Evolutionary conservation across 2,113 vertebrate genomes (phyloP), one percentile per base, ranked within the genome.

Genomic region (Anas platyrhynchos): DNA sequence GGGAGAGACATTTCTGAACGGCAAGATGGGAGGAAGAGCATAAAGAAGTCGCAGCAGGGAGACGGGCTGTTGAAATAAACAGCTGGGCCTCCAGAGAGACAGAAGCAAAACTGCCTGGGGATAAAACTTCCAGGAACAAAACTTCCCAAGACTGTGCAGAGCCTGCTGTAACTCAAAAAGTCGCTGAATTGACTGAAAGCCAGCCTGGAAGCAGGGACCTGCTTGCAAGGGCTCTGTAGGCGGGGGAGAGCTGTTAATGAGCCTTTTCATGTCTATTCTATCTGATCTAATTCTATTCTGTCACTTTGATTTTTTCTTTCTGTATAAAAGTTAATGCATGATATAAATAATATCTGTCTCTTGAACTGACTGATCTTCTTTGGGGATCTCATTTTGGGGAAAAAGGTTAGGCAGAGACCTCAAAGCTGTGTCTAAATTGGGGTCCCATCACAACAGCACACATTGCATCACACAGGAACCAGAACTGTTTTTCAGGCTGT

Each of bases 271-370:
- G 95, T 96, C 94, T 92, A 2, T 89, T 75, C 95, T 55, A 89
- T 93, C 94, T 94, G 91, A 95, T 96, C 89, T 96, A 92, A 95
- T 96, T 97, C 96, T 93, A 92, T 96, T 94, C 93, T 84, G 77
- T 76, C 91, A 79, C 95, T 96, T 96, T 93, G 94, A 96, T 95
- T 94, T 91, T 91, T 75, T 89, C 93, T 95, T 91, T 79, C 93
- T 88, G 58, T 69, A 48, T 68, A 79, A 55, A 90, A 93, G 91
- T 91, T 96, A 94, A 94, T 87, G 86, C 58, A 11, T 52, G 84
- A 84, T 96, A 94, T 95, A 94, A 97, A 95, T 93, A 93, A 93
- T 84, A 86, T 54, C 81, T 62, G 54, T 69, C 81, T 87, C 74
- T 56, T 61, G n/a, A 86, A 67, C 52, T 48, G 73, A 86, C 73